These are phyloP conservation scores for Sinocyclocheilus maitianheensis DNA, from an alignment of 2,113 vertebrate genomes.

Conservation along the genomic window DNA sequence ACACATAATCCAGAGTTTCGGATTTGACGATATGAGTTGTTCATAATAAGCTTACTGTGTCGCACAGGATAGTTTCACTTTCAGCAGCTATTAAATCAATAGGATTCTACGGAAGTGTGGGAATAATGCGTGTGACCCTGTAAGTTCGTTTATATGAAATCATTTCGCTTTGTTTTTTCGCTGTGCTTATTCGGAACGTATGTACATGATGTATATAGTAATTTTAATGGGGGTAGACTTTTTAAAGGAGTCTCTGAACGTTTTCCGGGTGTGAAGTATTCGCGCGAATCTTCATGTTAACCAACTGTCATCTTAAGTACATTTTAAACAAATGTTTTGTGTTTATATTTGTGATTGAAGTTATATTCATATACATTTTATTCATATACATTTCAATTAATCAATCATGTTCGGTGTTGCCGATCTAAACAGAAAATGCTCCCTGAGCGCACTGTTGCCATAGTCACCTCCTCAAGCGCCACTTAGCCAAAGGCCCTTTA, in stretches of 20 bases:
- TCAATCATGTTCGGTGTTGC: background rate
- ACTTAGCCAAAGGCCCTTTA: too few relatives aligned
- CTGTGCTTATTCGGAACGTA: background rate
- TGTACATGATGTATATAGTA: background rate
- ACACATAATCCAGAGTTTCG: background rate
- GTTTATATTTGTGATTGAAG: background rate
- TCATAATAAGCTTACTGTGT: background rate
- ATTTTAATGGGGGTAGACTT: background rate
- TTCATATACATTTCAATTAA: background rate
- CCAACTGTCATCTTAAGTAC: background rate
- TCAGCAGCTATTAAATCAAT: background rate
- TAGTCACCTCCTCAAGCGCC: background rate
- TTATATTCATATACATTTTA: background rate
- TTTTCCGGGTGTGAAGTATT: background rate
- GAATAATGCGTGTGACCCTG: background rate
- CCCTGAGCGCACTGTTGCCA: background rate
- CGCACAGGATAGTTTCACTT: background rate
- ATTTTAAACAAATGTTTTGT: background rate
- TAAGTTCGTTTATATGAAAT: background rate
- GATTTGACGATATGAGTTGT: background rate
- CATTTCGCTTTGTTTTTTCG: background rate
- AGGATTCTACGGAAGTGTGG: slow-evolving; percentile 6
- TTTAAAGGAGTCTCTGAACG: background rate
- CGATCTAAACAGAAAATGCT: too few relatives aligned
- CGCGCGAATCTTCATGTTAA: background rate